Base-by-base conservation (phyloP, 1,140 invertebrate genomes). In the Holcopasites calliopsidis region DNA sequence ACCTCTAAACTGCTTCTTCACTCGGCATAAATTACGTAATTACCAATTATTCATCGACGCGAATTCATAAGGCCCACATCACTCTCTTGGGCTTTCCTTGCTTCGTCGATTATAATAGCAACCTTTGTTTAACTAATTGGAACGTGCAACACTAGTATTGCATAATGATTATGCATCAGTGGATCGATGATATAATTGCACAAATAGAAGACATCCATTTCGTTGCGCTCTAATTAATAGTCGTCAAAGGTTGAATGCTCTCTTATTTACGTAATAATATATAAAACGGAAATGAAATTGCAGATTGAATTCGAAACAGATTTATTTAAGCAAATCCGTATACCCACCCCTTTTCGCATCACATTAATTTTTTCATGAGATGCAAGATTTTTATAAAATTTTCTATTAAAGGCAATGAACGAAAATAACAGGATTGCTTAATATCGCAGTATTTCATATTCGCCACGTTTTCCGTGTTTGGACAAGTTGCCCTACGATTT, bases 11-110 rank as follows among this genome's bases (percentile, higher is more conserved):
- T 33, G 21, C 7, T 61, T 61, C 33, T 5, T 11, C 21, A 49
- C 31, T 7, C n/a, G 18, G 11, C 31, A 42, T 40, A 8, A 31
- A 73, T 65, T 74, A n/a, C 1, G 13, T 13, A 40, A 72, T 74
- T n/a, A n/a, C n/a, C n/a, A n/a, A n/a, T n/a, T 73, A 58, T 73
- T 16, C 13, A 44, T 3, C 6, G 31, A 40, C n/a, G 50, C 62
- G 40, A 77, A 74, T 28, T 61, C 18, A n/a, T 21, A 6, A 18
- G 26, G 28, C 26, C 8, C 35, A 2, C 6, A 57, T 11, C 18
- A 35, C 66, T 66, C 57, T 23, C 38, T 31, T 21, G 28, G 26
- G 40, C 4, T 52, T n/a, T 3, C 0, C 6, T 49, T 23, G 2
- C 8, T 3, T 18, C 6, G 31, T 44, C 42, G 44, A n/a, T n/a